Evolutionary conservation across 2,888 invertebrate genomes (phyloP), one percentile per base, ranked within the genome.

Genomic region (Mesorhabditis sp.): DNA sequence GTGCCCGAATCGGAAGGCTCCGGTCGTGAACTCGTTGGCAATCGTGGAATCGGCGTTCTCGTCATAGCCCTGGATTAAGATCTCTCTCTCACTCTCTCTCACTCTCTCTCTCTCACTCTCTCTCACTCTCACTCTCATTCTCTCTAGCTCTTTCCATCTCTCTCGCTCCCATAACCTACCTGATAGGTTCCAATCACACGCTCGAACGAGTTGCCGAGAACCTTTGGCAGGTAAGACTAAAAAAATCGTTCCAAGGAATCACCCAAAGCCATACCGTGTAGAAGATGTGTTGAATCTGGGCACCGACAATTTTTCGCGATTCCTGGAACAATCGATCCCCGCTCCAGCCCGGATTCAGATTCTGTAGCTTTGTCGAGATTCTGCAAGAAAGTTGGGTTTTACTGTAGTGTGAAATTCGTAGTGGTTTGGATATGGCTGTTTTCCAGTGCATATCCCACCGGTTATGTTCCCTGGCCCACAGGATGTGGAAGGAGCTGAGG

Each of bases 11-110:
- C 87, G 90, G 68, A 97, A 88, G 0, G 97, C 97, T 7, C 95
- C 95, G 0, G 97, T 95, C 0, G 97, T 95, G 87, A 98, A 98
- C 43, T 93, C 95, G 86, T 97, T 98, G 2, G 94, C 90, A 77
- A 98, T 91, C 1, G 92, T 91, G 0, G 96, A 92, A 86, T 97
- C 91, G 0, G 93, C 78, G 66, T 70, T 50, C 58, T 50, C 58
- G 58, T 50, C 58, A n/a, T 50, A 50, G n/a, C 58, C 58, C 58
- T 50, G n/a, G n/a, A 50, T n/a, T 13, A 28, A 28, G 28, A 28
- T 28, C 28, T 28, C 28, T 28, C 28, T 28, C 28, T 28, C 28
- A 28, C 28, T 28, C 28, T 28, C 28, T 28, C 28, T 28, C 28
- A 28, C 28, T 28, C 28, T 28, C 28, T 28, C 28, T 28, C 28